Evolutionary conservation across 2,888 invertebrate genomes (phyloP).

Genomic region (Caenorhabditis sp.): DNA sequence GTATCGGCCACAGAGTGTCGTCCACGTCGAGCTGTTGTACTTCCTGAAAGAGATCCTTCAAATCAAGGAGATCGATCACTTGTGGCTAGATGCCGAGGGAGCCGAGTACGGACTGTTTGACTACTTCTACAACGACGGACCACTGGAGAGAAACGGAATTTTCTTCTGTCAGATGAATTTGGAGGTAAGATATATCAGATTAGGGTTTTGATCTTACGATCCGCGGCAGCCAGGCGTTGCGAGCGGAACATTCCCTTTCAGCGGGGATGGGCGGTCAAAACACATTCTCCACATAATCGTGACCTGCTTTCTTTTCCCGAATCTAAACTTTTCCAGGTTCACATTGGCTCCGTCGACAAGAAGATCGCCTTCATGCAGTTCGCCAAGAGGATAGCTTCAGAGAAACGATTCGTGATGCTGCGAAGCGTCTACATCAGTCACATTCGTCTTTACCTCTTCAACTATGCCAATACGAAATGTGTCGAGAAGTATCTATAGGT

Average conservation of each 20-base stretch:
- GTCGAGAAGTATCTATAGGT: constrained; percentile 26
- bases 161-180: background rate
- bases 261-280: too few relatives aligned
- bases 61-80: background rate
- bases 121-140: background rate
- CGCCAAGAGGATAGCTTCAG: constrained; percentile 9
- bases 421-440: constrained; percentile 19
- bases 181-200: constrained; percentile 28
- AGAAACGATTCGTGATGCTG: constrained; percentile 27
- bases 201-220: too few relatives aligned
- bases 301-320: too few relatives aligned
- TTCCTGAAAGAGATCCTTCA: background rate
- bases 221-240: too few relatives aligned
- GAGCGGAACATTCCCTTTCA: too few relatives aligned
- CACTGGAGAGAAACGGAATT: background rate
- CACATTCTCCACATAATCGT: too few relatives aligned
- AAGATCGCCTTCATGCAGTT: constrained; percentile 20
- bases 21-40: background rate
- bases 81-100: background rate
- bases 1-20: too few relatives aligned
- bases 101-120: background rate
- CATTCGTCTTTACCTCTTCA: constrained; percentile 30
- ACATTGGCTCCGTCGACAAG: constrained; percentile 1
- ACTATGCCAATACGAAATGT: constrained; percentile 34
- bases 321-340: constrained; percentile 39